phyloP scores from a whole-genome alignment of 2,797 vertebrate species.

The Trachurus trachurus region DNA sequence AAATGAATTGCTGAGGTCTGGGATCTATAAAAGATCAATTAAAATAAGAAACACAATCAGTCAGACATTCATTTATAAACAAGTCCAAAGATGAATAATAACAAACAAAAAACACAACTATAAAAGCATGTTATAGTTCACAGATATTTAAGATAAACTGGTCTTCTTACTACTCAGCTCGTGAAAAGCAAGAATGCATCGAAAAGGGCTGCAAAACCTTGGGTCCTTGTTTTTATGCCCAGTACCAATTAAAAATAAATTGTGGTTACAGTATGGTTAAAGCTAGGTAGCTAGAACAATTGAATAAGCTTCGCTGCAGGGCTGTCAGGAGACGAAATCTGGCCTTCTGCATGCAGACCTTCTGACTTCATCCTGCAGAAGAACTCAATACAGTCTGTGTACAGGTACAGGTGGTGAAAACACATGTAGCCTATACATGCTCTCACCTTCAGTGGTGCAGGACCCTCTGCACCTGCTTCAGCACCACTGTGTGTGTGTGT shows the following conservation, averaged over 20 bases:
- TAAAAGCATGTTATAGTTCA: not conserved
- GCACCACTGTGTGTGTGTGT: constrained; percentile 5
- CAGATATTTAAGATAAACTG: not conserved
- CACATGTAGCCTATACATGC: not conserved
- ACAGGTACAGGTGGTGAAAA: not conserved
- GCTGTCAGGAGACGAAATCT: not conserved
- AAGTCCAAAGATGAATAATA: no score
- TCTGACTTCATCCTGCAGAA: not conserved
- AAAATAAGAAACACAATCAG: not conserved
- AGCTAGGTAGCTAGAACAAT: not conserved
- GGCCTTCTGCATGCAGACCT: no score
- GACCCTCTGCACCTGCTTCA: constrained; percentile 23
- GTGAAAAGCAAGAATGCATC: not conserved
- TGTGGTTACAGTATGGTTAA: not conserved
- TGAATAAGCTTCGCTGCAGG: not conserved
- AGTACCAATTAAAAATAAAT: not conserved
- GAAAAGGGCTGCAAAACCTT: not conserved
- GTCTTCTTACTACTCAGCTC: not conserved
- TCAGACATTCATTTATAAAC: not conserved
- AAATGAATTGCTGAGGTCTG: not conserved
- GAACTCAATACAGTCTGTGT: not conserved
- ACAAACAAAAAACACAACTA: no score
- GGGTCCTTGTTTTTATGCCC: not conserved
- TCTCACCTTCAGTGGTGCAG: constrained; percentile 4
- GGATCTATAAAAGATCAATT: not conserved